A percentile compares a stretch with the other conserved stretches of the same genome.
Evolutionary conservation across 2,888 invertebrate genomes (phyloP).

Genomic region (Tachina fera): DNA sequence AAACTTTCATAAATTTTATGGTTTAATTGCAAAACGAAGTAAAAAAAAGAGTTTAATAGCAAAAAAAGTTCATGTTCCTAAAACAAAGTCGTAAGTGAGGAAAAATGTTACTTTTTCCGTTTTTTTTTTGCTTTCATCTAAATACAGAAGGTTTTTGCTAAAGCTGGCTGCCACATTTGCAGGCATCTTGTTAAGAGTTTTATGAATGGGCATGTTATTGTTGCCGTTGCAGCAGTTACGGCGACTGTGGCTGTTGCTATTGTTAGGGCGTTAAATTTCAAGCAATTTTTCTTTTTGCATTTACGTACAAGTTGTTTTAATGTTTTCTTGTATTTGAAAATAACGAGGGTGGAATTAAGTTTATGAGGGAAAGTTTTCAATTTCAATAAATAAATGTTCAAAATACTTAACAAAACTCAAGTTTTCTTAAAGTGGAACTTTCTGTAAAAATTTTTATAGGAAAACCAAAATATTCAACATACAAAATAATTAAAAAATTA

Average conservation of each 20-base stretch:
- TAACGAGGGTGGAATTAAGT: neutral
- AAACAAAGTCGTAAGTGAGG: constrained; percentile 37
- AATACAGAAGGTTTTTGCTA: constrained; percentile 11
- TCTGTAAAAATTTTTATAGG: too few relatives aligned
- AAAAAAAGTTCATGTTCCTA: neutral
- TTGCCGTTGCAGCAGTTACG: constrained; percentile 27
- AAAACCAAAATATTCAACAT: too few relatives aligned
- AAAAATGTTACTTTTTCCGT: constrained; percentile 27
- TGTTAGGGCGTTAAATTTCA: constrained; percentile 59
- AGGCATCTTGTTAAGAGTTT: constrained; percentile 44
- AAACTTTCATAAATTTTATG: constrained; percentile 23
- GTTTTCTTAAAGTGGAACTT: too few relatives aligned
- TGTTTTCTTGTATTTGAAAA: neutral
- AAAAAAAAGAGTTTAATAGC: neutral
- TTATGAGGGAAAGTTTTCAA: neutral
- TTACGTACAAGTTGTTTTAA: constrained; percentile 46
- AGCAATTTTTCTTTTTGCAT: constrained; percentile 16
- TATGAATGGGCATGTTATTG: constrained; percentile 30
- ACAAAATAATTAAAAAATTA: too few relatives aligned
- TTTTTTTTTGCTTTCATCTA: constrained; percentile 6
- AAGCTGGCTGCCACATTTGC: constrained; percentile 48
- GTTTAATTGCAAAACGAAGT: constrained; percentile 20
- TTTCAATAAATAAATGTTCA: too few relatives aligned
- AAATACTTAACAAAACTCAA: too few relatives aligned
- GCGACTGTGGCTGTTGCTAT: constrained; percentile 37